These are phyloP conservation scores for Pyrgus malvae DNA, from an alignment of 2,888 invertebrate species.

Conservation along the genomic window DNA sequence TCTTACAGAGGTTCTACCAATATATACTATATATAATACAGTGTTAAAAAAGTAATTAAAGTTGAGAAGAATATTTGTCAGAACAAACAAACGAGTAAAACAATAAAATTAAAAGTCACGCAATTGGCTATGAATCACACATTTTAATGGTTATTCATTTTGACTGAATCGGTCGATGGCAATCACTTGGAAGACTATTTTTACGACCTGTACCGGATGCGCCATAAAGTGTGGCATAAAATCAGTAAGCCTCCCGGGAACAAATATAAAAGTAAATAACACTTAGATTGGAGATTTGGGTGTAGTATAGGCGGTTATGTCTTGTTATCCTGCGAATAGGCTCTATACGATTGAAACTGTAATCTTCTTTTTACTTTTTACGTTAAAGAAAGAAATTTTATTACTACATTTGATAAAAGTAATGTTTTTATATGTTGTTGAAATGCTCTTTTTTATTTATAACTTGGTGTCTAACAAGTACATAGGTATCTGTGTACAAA, in stretches of 20 bases:
- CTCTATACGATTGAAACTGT: slow-evolving; percentile 13
- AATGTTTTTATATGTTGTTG: too few relatives aligned
- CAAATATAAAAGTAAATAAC: slow-evolving; percentile 77
- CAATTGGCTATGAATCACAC: slow-evolving; percentile 51
- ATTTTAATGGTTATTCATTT: slow-evolving; percentile 72
- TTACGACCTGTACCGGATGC: slow-evolving; percentile 73
- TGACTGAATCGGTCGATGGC: slow-evolving; percentile 64
- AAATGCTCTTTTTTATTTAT: too few relatives aligned
- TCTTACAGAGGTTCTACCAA: too few relatives aligned
- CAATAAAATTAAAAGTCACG: slow-evolving; percentile 13
- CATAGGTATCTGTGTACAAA: too few relatives aligned
- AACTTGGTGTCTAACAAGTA: too few relatives aligned
- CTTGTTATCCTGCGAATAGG: slow-evolving; percentile 12
- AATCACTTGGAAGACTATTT: slow-evolving; percentile 74
- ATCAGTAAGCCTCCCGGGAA: slow-evolving; percentile 67
- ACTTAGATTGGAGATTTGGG: slow-evolving; percentile 70
- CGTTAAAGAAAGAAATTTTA: background rate
- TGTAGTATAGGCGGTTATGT: slow-evolving; percentile 36
- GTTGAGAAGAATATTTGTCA: background rate
- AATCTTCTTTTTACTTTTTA: background rate
- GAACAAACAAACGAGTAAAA: background rate
- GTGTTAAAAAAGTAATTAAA: too few relatives aligned
- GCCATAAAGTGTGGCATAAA: slow-evolving; percentile 74
- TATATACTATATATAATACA: too few relatives aligned
- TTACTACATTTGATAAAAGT: too few relatives aligned